Evolutionary conservation across 30 jellyfish, hydroid and myxozoan genomes (phyloP), one percentile per base, ranked within the genome.

Genomic region (Hydractinia echinata): DNA sequence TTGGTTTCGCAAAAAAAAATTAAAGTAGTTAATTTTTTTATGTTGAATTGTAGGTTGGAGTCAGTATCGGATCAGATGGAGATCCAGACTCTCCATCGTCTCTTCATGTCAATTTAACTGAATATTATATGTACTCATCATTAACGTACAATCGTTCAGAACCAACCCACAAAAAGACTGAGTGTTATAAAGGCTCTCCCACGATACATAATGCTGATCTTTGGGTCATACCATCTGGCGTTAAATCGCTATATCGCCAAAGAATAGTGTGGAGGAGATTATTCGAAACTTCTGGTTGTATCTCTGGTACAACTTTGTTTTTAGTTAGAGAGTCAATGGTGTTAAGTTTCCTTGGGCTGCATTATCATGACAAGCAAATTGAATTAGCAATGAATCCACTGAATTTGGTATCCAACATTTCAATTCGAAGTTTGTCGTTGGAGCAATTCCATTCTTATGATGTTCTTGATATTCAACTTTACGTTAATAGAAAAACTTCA

Each of bases 51-150:
- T 13, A 87, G 61, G 92, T 82, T 55, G 94, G 96, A 68, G 84
- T 92, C 51, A 79, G 85, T 62, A 76, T 92, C 14, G 92, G 84
- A 4, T 92, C 98, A 15, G 85, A 84, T n/a, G 84, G 82, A 70
- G 98, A 92, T 58, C 98, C 96, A 20, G 92, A 92, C 76, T 61
- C 96, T 14, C 98, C 98, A 5, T 83, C 96, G 44, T 87, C 98
- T 11, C 55, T 92, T 10, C 88, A 92, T 73, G 98, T 92, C 62
- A 85, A 87, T 67, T 78, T 92, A 20, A 87, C 96, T 4, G 94
- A 87, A 69, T 92, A 87, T 67, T 92, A 92, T 85, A 76, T 92
- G 19, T 86, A 84, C 55, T 67, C 90, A 21, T 77, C 86, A 0
- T 48, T 76, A 6, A 16, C 19, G n/a, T 76, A 77, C 21, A 68